These are phyloP conservation scores for Morinoia aosen DNA, from an alignment of 2,888 invertebrate species.

Conservation along the genomic window DNA sequence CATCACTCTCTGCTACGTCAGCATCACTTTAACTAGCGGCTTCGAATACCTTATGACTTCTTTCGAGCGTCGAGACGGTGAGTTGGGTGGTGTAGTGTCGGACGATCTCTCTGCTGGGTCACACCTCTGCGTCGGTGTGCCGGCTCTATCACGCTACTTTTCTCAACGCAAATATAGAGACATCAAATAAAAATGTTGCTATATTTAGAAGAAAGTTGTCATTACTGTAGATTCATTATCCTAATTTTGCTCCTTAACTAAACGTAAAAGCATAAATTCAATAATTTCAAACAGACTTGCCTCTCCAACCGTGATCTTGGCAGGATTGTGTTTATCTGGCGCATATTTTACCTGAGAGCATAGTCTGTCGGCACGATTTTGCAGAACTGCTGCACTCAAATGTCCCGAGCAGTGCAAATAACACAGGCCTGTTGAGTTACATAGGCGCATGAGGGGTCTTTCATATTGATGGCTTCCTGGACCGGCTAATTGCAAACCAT, in stretches of 20 bases:
- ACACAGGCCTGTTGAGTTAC: background rate
- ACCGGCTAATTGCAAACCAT: background rate
- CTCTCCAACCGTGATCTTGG: background rate
- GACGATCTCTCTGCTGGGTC: background rate
- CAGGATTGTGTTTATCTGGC: background rate
- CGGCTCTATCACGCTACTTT: background rate
- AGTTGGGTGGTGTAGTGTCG: background rate
- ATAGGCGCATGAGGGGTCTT: background rate
- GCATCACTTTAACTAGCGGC: too few relatives aligned
- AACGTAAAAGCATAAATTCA: background rate
- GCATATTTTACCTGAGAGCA: background rate
- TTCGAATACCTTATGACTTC: too few relatives aligned
- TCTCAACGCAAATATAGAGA: background rate
- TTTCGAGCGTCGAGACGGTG: background rate
- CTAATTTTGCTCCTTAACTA: background rate
- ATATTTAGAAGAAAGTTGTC: background rate
- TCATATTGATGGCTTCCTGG: conserved; percentile 1
- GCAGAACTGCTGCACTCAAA: background rate
- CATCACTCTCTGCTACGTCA: too few relatives aligned
- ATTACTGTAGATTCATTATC: background rate
- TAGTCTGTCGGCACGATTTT: background rate
- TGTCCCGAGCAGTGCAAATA: background rate
- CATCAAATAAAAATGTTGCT: background rate
- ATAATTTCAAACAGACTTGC: background rate
- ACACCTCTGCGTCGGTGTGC: background rate